Evolutionary conservation across 2,888 invertebrate genomes (phyloP), one percentile per base, ranked within the genome.

Genomic region (Xanthia icteritia): DNA sequence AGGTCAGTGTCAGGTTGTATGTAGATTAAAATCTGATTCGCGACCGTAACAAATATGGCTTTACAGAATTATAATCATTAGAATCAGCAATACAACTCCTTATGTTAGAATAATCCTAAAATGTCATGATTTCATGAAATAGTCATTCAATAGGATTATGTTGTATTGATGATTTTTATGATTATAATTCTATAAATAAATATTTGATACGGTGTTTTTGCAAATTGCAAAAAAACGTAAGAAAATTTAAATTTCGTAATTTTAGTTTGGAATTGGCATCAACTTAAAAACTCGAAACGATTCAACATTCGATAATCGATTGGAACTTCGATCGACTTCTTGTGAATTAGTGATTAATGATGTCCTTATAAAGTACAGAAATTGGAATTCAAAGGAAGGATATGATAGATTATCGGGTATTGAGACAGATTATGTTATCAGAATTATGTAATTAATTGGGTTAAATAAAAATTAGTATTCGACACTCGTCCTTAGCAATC

Each of bases 401-500:
- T 86, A 74, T 69, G 65, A 77, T 65, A 61, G 80, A 84, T 86
- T 87, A 77, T 51, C 27, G 5, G 9, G n/a, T 45, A 20, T 36
- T 13, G 27, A 39, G 31, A 39, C 15, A 15, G 11, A 63, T 73
- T 39, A 72, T 51, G 51, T 71, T 58, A 65, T 0, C 17, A 20
- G 36, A 85, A 68, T 15, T 42, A 61, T 65, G 11, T 45, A 31
- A 23, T 66, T 67, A 69, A 56, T 54, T 56, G 23, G n/a, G 56
- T 45, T 67, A 9, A 15, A 27, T 2, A 36, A 23, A 65, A 13
- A 1, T 39, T 39, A 2, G 54, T 75, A 54, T 74, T 81, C 60
- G 3, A 60, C 1, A 51, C 48, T 31, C 5, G 23, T 27, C 11
- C 5, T 27, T 72, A 17, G 27, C 27, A 39, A 48, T 17, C 9